Conservation (phyloP, 1,140 invertebrate genomes). For the Drosophila persimilis region DNA sequence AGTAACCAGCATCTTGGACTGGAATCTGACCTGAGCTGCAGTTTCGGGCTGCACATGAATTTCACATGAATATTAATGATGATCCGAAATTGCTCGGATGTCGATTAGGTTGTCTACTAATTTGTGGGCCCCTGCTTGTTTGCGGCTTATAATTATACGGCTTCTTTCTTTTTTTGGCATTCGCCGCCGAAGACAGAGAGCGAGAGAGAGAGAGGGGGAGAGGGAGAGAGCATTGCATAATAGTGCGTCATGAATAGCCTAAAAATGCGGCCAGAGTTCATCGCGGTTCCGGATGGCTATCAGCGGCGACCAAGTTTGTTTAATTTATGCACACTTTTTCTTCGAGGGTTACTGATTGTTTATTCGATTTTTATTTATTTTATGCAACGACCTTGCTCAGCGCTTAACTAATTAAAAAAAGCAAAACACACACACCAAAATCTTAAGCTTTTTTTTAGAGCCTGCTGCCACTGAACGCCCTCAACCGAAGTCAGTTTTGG, state of each 20-base stretch:
- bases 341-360: constrained; percentile 49
- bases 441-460: background rate
- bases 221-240: constrained; percentile 24
- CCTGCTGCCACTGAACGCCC: constrained; percentile 32
- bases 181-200: constrained; percentile 1
- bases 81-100: constrained; percentile 36
- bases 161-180: constrained; percentile 21
- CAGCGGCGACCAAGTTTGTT: constrained; percentile 25
- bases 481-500: constrained; percentile 37
- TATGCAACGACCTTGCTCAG: constrained; percentile 77
- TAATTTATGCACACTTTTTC: constrained; percentile 59
- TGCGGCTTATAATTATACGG: constrained; percentile 41
- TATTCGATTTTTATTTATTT: constrained; percentile 78
- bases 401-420: constrained; percentile 60
- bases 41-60: constrained; percentile 38
- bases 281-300: constrained; percentile 61
- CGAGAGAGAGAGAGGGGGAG: background rate
- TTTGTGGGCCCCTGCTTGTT: constrained; percentile 45
- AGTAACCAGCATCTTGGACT: constrained; percentile 8
- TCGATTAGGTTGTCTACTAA: constrained; percentile 53
- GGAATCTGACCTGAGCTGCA: constrained; percentile 9
- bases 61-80: constrained; percentile 51
- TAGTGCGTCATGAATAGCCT: background rate
- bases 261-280: constrained; percentile 40
- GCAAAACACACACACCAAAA: constrained; percentile 26